A percentile compares a stretch with the other conserved stretches of the same genome.
Evolutionary conservation across 2,113 vertebrate species (phyloP).

Genomic region (Crotalus horridus): DNA sequence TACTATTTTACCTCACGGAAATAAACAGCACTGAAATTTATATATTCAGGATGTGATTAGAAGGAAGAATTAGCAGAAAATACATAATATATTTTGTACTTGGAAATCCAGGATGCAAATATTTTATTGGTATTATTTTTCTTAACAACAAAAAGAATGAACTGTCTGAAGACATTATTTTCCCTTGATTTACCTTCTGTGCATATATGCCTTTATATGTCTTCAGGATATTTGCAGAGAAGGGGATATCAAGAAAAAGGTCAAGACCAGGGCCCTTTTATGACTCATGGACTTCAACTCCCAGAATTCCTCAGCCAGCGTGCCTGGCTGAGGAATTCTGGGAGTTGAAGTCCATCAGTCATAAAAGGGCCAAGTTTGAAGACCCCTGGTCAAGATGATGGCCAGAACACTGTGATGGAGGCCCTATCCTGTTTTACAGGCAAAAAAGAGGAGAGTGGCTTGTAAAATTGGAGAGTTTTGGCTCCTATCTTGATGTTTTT

Average conservation of each 20-base stretch:
- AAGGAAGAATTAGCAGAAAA: background rate
- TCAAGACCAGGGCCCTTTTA: background rate
- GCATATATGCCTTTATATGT: background rate
- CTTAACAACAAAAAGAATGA: background rate
- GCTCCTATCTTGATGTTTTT: background rate
- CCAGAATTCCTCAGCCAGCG: too few relatives aligned
- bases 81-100: background rate
- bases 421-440: background rate
- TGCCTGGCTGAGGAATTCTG: too few relatives aligned
- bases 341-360: too few relatives aligned
- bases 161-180: background rate
- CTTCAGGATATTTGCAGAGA: background rate
- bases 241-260: background rate
- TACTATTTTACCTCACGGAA: background rate
- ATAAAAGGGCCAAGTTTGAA: too few relatives aligned
- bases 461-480: background rate
- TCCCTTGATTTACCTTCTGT: background rate
- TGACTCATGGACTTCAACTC: too few relatives aligned
- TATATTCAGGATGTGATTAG: background rate
- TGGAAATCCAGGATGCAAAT: background rate
- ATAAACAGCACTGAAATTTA: background rate
- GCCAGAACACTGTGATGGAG: background rate
- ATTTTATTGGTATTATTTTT: background rate
- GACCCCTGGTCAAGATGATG: background rate
- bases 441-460: background rate